A percentile compares a stretch with the other conserved stretches of the same genome.
These are phyloP conservation scores for Amiota mariae DNA, from an alignment of 2,888 invertebrate species.

Conservation along the genomic window DNA sequence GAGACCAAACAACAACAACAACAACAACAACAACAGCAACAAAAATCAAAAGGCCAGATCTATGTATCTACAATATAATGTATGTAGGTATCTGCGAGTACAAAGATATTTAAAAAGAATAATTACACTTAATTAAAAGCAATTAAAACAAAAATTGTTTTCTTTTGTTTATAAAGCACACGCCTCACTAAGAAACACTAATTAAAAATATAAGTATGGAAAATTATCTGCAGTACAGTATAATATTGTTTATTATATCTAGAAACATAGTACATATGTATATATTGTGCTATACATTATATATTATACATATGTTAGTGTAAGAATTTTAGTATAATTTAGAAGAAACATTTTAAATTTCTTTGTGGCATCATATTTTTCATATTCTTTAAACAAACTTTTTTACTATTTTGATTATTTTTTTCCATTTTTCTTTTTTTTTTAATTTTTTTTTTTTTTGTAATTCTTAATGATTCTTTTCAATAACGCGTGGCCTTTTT, in stretches of 20 bases:
- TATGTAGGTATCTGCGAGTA: neutral
- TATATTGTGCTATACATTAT: neutral
- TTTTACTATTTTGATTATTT: no score
- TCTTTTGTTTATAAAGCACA: slow-evolving; percentile 31
- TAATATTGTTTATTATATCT: no score
- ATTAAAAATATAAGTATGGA: slow-evolving; percentile 17
- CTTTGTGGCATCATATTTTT: slow-evolving; percentile 25
- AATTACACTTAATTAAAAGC: slow-evolving; percentile 53
- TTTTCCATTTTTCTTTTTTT: slow-evolving; percentile 9
- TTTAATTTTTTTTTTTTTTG: slow-evolving; percentile 35
- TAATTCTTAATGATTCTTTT: slow-evolving; percentile 44
- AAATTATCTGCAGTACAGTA: neutral
- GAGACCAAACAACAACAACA: slow-evolving; percentile 17
- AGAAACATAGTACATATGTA: neutral
- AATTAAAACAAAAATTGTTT: slow-evolving; percentile 46
- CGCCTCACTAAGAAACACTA: slow-evolving; percentile 31
- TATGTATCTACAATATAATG: neutral
- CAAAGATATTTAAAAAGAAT: slow-evolving; percentile 31
- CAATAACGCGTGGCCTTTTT: slow-evolving; percentile 44
- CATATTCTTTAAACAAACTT: neutral
- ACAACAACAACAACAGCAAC: no score
- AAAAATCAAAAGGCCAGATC: neutral
- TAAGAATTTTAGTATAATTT: neutral
- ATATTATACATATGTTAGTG: neutral
- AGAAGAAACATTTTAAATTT: slow-evolving; percentile 15